phyloP scores from a whole-genome alignment of 2,113 vertebrate genomes.

The mouse (Mus musculus) region DNA sequence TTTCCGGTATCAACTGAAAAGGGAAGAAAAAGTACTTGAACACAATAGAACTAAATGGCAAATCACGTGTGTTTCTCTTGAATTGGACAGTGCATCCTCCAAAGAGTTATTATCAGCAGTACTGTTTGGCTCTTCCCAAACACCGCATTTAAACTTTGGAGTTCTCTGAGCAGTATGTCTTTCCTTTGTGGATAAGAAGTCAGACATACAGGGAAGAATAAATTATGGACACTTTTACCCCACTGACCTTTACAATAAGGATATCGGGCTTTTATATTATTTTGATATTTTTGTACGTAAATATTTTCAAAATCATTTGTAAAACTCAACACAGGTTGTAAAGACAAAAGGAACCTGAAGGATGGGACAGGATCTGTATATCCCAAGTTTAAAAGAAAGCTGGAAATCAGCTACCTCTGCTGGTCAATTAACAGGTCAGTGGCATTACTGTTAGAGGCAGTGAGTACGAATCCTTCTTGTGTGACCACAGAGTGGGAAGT shows the following conservation, averaged over 20 bases:
- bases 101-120: slow-evolving; percentile 68
- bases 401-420: slow-evolving; percentile 1
- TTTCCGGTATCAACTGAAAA: slow-evolving; percentile 64
- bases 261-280: neutral
- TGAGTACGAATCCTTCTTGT: neutral
- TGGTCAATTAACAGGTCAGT: slow-evolving; percentile 55
- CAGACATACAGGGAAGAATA: slow-evolving; percentile 27
- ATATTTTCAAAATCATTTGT: slow-evolving; percentile 65
- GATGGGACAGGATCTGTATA: neutral
- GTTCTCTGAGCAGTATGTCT: slow-evolving; percentile 37
- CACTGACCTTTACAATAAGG: slow-evolving; percentile 44
- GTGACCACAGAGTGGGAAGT: slow-evolving; percentile 37
- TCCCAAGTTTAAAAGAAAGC: slow-evolving; percentile 42
- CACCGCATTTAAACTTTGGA: slow-evolving; percentile 35
- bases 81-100: slow-evolving; percentile 51
- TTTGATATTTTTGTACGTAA: neutral
- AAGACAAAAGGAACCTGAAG: slow-evolving; percentile 37
- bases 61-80: slow-evolving; percentile 56
- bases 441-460: slow-evolving; percentile 61
- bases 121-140: slow-evolving; percentile 69
- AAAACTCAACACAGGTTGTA: neutral
- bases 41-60: slow-evolving; percentile 79
- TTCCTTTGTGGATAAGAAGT: slow-evolving; percentile 66
- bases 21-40: slow-evolving; percentile 64
- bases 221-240: slow-evolving; percentile 25